Evolutionary conservation across 2,113 vertebrate species (phyloP), one percentile per base, ranked within the genome.

Genomic region (Macquaria australasica): DNA sequence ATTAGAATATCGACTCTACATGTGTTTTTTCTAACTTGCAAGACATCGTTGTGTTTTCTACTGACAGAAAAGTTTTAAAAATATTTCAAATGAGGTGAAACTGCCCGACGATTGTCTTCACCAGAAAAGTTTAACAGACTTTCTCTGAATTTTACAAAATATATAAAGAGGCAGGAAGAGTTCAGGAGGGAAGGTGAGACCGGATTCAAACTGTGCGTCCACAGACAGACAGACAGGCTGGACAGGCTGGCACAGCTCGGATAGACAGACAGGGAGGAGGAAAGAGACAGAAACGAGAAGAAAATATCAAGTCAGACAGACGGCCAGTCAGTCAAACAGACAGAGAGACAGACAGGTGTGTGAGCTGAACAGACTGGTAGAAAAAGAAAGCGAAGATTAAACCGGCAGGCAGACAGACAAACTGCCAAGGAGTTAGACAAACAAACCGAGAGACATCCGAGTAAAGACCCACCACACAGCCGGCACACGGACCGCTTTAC

Each of bases 231-330:
- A 5, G 89, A 83, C 58, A 23, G 81, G 25, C 28, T 0, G 60
- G 79, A 53, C 67, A 63, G 68, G 70, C 50, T 5, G 73, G 25
- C 21, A 4, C 20, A 8, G 58, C 43, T n/a, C 64, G 0, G 83
- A 87, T 18, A 0, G 86, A 87, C 86, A 10, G 81, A 69, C 28
- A 28, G 34, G 84, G 48, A 77, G 48, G 73, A 80, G 37, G 23
- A 20, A 85, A 84, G 83, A 79, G 87, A 91, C 87, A 83, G 78
- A 84, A 86, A 85, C 59, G 79, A 87, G 88, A 83, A 25, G 73
- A 55, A 82, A 77, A 16, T 14, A 83, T 88, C 80, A 25, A 75
- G 87, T 25, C 25, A 6, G 77, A 77, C 64, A 39, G 86, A 82
- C 85, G 18, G 67, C 12, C 43, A 0, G 68, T 86, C 85, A 45